Base-by-base conservation (phyloP, 2,888 invertebrate genomes). In the Psococerastis gibbosa region DNA sequence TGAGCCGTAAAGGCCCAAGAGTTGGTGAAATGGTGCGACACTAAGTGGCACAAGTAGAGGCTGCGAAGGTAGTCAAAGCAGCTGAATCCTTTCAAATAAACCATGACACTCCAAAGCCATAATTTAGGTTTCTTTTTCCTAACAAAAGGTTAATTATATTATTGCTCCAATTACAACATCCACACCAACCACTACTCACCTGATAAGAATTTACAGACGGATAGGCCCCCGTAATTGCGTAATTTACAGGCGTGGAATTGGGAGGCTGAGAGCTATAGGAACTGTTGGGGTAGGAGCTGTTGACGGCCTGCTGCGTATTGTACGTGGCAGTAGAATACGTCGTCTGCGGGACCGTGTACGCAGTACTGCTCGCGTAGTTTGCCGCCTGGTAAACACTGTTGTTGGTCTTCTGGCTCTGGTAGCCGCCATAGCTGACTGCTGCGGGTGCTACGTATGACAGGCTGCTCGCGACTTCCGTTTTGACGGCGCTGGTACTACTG, bases 311-410 rank as follows among this genome's bases (percentile, higher is more conserved):
- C 15, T 47, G 47, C 32, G 38, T 45, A 42, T 42, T 49, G 22
- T 49, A 49, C 27, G 11, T 11, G 11, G 27, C 27, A 27, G 6
- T 27, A 3, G 38, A 38, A 6, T 17, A 38, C n/a, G 38, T 38
- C n/a, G 22, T 22, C 20, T 38, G 38, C 9, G 38, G 38, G 17
- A 20, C 22, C 20, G 38, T 20, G 47, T 57, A 60, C n/a, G n/a
- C n/a, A 42, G 54, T 56, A 44, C 51, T 58, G 22, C 57, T 53
- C 2, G 58, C 54, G 8, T 54, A 52, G 33, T 54, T 61, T 1
- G 65, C 58, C 46, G 61, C 52, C 51, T 67, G 67, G 46, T 66
- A 63, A 41, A 64, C 64, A 17, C 59, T 53, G 48, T 58, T 58
- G 34, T 38, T 48, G 9, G 48, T 52, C 50, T 56, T 67, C 56